Base-by-base conservation (phyloP, 2,888 invertebrate species). In the Xestia ashworthii region DNA sequence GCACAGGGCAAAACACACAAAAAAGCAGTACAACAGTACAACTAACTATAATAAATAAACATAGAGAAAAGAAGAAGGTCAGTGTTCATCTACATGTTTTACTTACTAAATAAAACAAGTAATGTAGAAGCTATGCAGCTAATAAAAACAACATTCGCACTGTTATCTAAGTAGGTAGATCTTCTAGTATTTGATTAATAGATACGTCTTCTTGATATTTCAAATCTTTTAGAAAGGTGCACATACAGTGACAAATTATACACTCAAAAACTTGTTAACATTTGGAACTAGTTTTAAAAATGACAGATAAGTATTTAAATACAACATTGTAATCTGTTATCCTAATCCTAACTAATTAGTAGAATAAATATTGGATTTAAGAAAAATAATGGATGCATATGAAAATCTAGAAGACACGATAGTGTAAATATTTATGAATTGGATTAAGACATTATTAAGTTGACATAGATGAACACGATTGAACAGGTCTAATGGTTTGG, bases 221-320 rank as follows among this genome's bases (percentile, higher is more conserved):
- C 3, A 70, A 65, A 73, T 68, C 41, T 71, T 83, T 77, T 81
- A 75, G 80, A 83, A 84, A 81, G 81, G 70, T 74, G 38, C 14
- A 66, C 44, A 77, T 74, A 78, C 71, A 84, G 70, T 81, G 76
- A 85, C 83, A 84, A 87, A 84, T 87, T 71, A 66, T 79, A 41
- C 38, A 67, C 58, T 77, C 65, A 62, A 14, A 76, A 71, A 80
- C 82, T 73, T 53, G 82, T 81, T 86, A 87, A 60, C 87, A 83
- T 86, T 85, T 81, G n/a, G 65, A 81, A 80, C 78, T 72, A 62
- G 81, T 83, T 87, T 80, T 67, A 32, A n/a, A 71, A 70, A 69
- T 78, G 77, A 86, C 78, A 78, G 67, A 78, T 78, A 68, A 53
- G 38, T 64, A 74, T 71, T 71, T 53, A 80, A 44, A 76, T 46